Percentiles rank a stretch among this genome's conserved stretches.
phyloP scores from a whole-genome alignment of 2,113 vertebrate genomes.

The Onychostoma macrolepis region DNA sequence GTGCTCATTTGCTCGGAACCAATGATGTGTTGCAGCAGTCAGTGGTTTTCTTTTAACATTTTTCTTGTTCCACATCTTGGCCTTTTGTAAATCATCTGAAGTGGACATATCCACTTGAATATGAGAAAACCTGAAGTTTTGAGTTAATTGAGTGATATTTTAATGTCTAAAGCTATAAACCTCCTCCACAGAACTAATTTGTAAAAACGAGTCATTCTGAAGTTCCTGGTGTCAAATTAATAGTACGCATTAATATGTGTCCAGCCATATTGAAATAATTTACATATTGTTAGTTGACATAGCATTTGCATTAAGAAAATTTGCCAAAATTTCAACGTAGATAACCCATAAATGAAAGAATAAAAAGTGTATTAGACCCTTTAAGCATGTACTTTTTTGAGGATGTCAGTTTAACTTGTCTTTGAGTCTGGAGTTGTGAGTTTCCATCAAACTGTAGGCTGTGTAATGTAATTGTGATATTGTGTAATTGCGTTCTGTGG shows the following conservation, averaged over 20 bases:
- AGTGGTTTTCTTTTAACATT: not conserved
- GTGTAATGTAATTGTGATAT: conserved; percentile 3
- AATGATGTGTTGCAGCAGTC: conserved; percentile 19
- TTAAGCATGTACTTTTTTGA: not conserved
- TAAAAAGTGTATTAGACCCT: not conserved
- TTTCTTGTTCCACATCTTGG: not conserved
- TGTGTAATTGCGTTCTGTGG: conserved; percentile 7
- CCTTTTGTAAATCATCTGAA: not conserved
- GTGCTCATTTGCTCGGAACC: not conserved
- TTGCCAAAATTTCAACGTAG: too few relatives aligned
- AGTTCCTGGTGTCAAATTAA: not conserved
- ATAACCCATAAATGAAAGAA: not conserved
- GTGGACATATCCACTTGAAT: not conserved
- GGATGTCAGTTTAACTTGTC: not conserved
- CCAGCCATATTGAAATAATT: too few relatives aligned
- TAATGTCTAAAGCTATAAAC: not conserved
- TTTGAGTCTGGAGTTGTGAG: not conserved
- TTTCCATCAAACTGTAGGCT: not conserved
- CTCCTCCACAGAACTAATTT: not conserved
- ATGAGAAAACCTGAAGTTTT: not conserved
- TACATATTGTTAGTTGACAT: too few relatives aligned
- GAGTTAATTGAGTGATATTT: not conserved
- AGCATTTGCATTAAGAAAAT: too few relatives aligned
- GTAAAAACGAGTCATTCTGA: not conserved
- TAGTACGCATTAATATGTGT: not conserved